Base-by-base conservation (phyloP, 2,797 vertebrate genomes). In the Cyclopterus lumpus region DNA sequence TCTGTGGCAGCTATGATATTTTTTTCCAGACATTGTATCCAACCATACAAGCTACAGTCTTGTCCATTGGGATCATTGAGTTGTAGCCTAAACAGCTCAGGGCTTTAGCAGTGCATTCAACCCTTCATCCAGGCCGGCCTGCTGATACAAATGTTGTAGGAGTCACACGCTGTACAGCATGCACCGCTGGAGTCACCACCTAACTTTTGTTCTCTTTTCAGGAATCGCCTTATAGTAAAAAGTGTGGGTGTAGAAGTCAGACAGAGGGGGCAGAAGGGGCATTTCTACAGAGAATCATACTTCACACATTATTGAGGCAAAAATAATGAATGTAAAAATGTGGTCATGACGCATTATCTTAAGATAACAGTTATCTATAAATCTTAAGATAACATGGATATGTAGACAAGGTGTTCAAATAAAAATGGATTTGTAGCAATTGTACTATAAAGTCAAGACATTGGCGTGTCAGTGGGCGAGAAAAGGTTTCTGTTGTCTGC, bases 11-110 rank as follows among this genome's bases (percentile, higher is more conserved):
- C 9, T 22, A 9, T 66, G 58, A 77, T 57, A 62, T 40, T 32
- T 26, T 62, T 26, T 8, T 30, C 9, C 24, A 51, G 62, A 75
- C 67, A 67, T 5, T 78, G 11, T 51, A 51, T 51, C 71, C 58
- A 59, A 38, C 26, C 11, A 9, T 7, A 53, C 48, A 67, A 24
- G 53, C 44, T 64, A 8, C 55, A 53, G 53, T 60, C 30, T 44
- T 58, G 8, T 64, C 42, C 44, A n/a, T 48, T 48, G n/a, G 10
- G 49, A 22, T 49, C n/a, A 49, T 49, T 49, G 5, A 4, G 0
- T 54, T 14, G 8, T 2, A 53, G 54, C 32, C 32, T 55, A 59
- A 72, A 36, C 44, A 63, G 30, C 16, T 46, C 22, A 20, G 8
- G 1, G 36, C 38, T 67, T 7, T 10, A n/a, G n/a, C n/a, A n/a